Base-by-base conservation (phyloP, 2,888 invertebrate genomes). In the Bimastos eiseni region DNA sequence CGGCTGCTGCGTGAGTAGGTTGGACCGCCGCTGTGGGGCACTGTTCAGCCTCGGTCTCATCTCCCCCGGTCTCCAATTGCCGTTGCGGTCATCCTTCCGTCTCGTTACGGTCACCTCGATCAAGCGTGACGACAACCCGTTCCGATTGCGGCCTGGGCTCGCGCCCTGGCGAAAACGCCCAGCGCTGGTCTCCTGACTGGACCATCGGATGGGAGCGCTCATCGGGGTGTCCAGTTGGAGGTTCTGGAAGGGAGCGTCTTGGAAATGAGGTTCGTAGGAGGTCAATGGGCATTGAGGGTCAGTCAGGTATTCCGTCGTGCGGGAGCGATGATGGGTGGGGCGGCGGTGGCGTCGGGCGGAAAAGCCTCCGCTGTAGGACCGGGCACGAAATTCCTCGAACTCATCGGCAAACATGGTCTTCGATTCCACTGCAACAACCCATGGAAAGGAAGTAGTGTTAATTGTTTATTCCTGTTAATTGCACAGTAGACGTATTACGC, bases 361-460 rank as follows among this genome's bases (percentile, higher is more conserved):
- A 41, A 91, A 90, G 15, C 91, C 91, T 0, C 91, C 91, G 83
- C 91, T 91, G 90, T 91, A 91, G 0, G 91, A 90, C 6, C 91
- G 83, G 33, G 91, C 90, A n/a, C 91, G 84, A 88, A 89, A 91
- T 86, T 90, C 91, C 88, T 86, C 86, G 86, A 86, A 86, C 36
- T 86, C 86, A 36, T 86, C 86, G 11, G 30, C 19, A 36, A 86
- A 86, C 86, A 86, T 86, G 21, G 49, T 6, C 24, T 24, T 49
- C 49, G 21, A 49, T 49, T 49, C 24, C 4, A 49, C 49, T 49
- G 49, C 2, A 49, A 49, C 41, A 84, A 84, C 34, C 34, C 33
- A 11, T 36, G 33, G 34, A 34, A 84, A n/a, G n/a, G n/a, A n/a
- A n/a, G n/a, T n/a, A n/a, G n/a, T n/a, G n/a, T n/a, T n/a, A n/a